Evolutionary conservation across 2,113 vertebrate genomes (phyloP).

Genomic region (Ceyx margarethae): DNA sequence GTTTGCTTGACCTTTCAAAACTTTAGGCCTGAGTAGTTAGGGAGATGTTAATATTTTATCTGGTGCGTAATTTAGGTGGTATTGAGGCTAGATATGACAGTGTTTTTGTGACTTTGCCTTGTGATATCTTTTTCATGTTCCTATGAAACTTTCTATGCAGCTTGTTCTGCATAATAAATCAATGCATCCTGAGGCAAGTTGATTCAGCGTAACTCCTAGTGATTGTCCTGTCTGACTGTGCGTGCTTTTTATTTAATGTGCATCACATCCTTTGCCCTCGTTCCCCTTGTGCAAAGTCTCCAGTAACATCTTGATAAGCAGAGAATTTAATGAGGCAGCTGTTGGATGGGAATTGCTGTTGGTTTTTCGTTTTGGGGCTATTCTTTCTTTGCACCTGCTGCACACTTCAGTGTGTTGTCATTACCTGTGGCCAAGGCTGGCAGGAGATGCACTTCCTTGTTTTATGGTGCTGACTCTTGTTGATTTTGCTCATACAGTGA

Average conservation of each 20-base stretch:
- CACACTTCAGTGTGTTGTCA: accelerated
- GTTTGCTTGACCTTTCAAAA: not conserved
- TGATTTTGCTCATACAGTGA: not conserved
- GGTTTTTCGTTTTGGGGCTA: not conserved
- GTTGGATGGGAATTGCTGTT: not conserved
- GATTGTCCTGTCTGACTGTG: too few relatives aligned
- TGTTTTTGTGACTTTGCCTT: too few relatives aligned
- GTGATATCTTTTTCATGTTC: not conserved
- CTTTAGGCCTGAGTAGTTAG: accelerated
- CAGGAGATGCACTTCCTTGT: not conserved
- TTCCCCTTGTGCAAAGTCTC: too few relatives aligned
- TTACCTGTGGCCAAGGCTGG: not conserved
- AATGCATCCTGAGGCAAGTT: too few relatives aligned
- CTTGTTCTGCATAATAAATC: too few relatives aligned
- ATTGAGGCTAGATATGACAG: too few relatives aligned
- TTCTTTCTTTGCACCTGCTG: not conserved
- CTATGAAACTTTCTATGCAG: too few relatives aligned
- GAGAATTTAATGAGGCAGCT: not conserved
- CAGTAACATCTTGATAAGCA: too few relatives aligned
- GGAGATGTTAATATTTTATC: not conserved
- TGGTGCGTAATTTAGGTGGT: too few relatives aligned
- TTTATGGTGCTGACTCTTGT: not conserved
- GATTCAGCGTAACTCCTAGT: too few relatives aligned
- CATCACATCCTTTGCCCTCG: too few relatives aligned
- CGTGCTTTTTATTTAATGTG: too few relatives aligned